Conservation (phyloP, 2,888 invertebrate genomes). For the Camptogramma bilineatum region DNA sequence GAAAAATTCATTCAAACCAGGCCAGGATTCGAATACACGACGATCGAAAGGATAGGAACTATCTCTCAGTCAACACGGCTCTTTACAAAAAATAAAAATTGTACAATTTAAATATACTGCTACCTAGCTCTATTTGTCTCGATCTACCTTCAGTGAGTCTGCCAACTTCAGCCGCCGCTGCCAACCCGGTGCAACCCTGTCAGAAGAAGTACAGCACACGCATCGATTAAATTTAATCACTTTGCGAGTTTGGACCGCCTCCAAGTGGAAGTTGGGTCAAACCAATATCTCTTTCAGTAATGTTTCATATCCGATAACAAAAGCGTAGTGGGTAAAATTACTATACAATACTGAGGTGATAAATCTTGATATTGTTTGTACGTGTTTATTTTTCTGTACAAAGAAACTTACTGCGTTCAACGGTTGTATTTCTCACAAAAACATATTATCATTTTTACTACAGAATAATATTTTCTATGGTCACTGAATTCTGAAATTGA, state of each 20-base stretch:
- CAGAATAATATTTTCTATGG: too few species aligned
- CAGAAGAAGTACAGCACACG: slow-evolving; percentile 41
- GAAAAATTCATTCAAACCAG: too few species aligned
- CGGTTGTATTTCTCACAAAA: neutral
- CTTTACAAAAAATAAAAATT: too few species aligned
- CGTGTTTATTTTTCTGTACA: slow-evolving; percentile 3
- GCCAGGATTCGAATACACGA: too few species aligned
- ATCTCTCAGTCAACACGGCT: too few species aligned
- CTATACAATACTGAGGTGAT: slow-evolving; percentile 20
- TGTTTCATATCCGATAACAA: slow-evolving; percentile 45
- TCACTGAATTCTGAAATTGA: too few species aligned
- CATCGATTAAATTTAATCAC: slow-evolving; percentile 44
- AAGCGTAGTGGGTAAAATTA: slow-evolving; percentile 23
- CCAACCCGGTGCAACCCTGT: slow-evolving; percentile 40
- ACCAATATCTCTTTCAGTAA: slow-evolving; percentile 45
- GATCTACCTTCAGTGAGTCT: slow-evolving; percentile 6
- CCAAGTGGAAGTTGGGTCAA: slow-evolving; percentile 45
- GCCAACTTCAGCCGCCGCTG: slow-evolving; percentile 26
- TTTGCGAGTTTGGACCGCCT: slow-evolving; percentile 41
- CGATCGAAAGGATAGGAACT: too few species aligned
- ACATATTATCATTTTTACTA: too few species aligned
- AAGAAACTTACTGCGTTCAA: neutral
- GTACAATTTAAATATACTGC: neutral
- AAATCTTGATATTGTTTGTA: slow-evolving; percentile 18
- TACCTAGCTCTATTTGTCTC: neutral